phyloP scores from a whole-genome alignment of 2,888 invertebrate species.

The Chrysotoxum bicinctum region DNA sequence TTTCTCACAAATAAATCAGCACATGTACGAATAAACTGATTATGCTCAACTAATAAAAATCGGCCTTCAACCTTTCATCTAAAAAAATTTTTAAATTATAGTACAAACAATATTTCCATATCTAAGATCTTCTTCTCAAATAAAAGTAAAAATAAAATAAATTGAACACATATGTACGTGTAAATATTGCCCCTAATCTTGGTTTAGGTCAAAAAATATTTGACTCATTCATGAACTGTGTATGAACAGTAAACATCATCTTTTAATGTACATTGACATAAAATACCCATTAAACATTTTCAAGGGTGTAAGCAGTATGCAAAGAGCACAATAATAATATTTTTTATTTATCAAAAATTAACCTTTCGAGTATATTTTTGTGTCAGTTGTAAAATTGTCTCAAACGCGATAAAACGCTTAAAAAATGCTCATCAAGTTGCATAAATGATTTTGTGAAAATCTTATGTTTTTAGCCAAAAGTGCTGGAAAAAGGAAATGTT shows the following conservation, averaged over 20 bases:
- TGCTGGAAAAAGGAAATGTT: neutral
- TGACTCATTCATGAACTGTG: slow-evolving; percentile 9
- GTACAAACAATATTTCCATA: neutral
- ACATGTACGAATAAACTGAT: neutral
- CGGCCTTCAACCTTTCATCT: neutral
- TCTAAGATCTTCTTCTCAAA: neutral
- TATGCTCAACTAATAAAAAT: neutral
- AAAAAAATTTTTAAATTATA: neutral
- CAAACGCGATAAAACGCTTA: neutral
- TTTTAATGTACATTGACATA: slow-evolving; percentile 20
- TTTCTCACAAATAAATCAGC: neutral
- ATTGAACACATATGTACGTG: neutral
- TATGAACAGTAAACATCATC: slow-evolving; percentile 3
- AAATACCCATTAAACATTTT: slow-evolving; percentile 14
- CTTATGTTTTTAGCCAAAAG: neutral
- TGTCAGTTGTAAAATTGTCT: slow-evolving; percentile 37
- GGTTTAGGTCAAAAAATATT: slow-evolving; percentile 6
- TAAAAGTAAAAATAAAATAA: neutral
- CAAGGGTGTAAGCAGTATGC: neutral
- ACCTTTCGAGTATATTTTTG: neutral
- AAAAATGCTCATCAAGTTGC: neutral
- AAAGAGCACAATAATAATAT: neutral
- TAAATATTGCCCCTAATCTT: neutral
- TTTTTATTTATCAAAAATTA: neutral
- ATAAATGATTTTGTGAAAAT: neutral